Base-by-base conservation (phyloP, 2,888 invertebrate genomes). In the Blastobasis adustella region DNA sequence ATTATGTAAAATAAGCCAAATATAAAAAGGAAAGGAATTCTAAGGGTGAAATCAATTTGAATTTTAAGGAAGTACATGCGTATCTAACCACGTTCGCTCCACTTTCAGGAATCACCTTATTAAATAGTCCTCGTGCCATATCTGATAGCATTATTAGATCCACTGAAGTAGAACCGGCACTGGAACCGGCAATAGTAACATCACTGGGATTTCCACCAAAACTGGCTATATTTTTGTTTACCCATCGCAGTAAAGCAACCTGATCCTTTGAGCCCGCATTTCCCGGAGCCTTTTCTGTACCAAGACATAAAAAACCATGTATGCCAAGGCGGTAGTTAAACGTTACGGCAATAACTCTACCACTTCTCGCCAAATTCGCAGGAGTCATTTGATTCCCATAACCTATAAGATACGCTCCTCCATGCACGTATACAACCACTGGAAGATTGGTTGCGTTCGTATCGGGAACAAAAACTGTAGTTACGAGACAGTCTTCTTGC, bases 211-310 rank as follows among this genome's bases (percentile, higher is more conserved):
- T 59, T 6, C 60, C 62, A 10, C 59, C 57, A 46, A 59, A 62
- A n/a, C 42, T 50, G 6, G 53, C 59, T 9, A 62, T 60, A 23
- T 62, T 62, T n/a, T 50, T 53, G 10, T 56, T 50, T 5, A 62
- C 55, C 62, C 62, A 62, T 3, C 55, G 54, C 10, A 62, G 47
- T 7, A 55, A 23, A 0, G 59, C 59, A 37, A 60, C 54, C 51
- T 58, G 56, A 46, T 62, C 60, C 49, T 62, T 60, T 55, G 60
- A 46, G 3, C 59, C 60, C 9, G 60, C 62, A 46, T 65, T 63
- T 5, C 65, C 63, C 4, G 65, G 65, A 4, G 54, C 56, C 36
- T 53, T 53, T 49, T 58, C 52, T 6, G 65, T 63, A 4, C 65
- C 62, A 5, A 65, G 49, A 10, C 62, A 63, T 5, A 65, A 47